Evolutionary conservation across 2,888 invertebrate species (phyloP), one percentile per base, ranked within the genome.

Genomic region (Cyclophora punctaria): DNA sequence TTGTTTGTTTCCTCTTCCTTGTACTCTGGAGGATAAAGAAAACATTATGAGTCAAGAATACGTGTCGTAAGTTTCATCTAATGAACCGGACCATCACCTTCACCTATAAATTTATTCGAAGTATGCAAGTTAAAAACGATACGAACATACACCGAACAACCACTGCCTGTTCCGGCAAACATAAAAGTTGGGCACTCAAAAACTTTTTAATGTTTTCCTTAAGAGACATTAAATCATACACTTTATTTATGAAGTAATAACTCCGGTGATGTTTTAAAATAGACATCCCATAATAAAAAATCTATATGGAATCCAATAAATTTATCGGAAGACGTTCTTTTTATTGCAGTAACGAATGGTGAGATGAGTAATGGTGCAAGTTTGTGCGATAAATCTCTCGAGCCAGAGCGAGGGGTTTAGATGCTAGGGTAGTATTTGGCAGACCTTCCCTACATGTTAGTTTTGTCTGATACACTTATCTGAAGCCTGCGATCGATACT

Each of bases 341-440:
- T 88, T 87, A 87, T 85, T 84, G 84, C 75, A 83, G 81, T 84
- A 85, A 84, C 87, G 86, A 87, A 87, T 87, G 86, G 78, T 83
- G 75, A 80, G 80, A 87, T 87, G 87, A 88, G 76, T 83, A 83
- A 88, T 85, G 86, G 85, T 66, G 65, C 68, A 87, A 88, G 78
- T 87, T 88, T 83, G 66, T 69, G 72, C 79, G 65, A 87, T 88
- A 88, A 88, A 87, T 88, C 86, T 84, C 71, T 73, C 71, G 78
- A 77, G 75, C 75, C 76, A 72, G 73, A 69, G 69, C 71, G 75
- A 78, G 75, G 74, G 79, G 77, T 78, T 71, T 73, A 70, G 73
- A 73, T 66, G 67, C 64, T 63, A 69, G 78, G 75, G 78, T 75
- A 71, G 75, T 79, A 78, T 80, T 83, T 83, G 83, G 79, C 74